These are phyloP conservation scores for Centropyge bicolor DNA, from an alignment of 2,797 vertebrate genomes.

Conservation along the genomic window DNA sequence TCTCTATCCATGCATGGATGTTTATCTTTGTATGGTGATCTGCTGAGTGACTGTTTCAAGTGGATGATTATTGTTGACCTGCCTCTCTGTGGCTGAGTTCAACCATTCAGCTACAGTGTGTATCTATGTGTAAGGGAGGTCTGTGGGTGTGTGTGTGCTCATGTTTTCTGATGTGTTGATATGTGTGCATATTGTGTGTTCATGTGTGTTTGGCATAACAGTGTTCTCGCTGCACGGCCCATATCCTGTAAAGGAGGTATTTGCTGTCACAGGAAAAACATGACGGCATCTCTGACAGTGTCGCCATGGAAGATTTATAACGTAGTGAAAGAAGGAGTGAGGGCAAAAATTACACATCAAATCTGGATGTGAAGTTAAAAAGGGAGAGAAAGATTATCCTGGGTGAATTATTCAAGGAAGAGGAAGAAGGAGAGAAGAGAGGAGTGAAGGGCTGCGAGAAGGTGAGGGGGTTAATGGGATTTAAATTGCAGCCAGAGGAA, in stretches of 20 bases:
- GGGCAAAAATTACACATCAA: slow-evolving; percentile 45
- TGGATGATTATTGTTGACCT: slow-evolving; percentile 52
- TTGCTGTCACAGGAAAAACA: slow-evolving; percentile 74
- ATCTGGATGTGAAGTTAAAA: slow-evolving; percentile 51
- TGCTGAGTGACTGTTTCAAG: slow-evolving; percentile 47
- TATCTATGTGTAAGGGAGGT: slow-evolving; percentile 23
- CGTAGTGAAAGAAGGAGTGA: slow-evolving; percentile 29
- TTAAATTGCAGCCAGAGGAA: slow-evolving; percentile 68
- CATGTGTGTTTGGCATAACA: slow-evolving; percentile 18
- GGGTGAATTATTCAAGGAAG: slow-evolving; percentile 48
- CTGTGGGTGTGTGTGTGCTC: slow-evolving; percentile 18
- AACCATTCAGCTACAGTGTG: slow-evolving; percentile 18
- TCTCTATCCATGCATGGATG: slow-evolving; percentile 23
- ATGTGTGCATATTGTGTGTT: slow-evolving; percentile 20
- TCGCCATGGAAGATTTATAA: slow-evolving; percentile 73
- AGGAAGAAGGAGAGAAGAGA: slow-evolving; percentile 15
- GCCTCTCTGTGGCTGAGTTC: slow-evolving; percentile 24
- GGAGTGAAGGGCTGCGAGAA: slow-evolving; percentile 32
- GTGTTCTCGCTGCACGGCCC: slow-evolving; percentile 50
- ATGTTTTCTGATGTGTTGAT: slow-evolving; percentile 1
- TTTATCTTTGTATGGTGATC: slow-evolving; percentile 46
- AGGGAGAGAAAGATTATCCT: slow-evolving; percentile 41
- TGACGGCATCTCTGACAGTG: slow-evolving; percentile 57
- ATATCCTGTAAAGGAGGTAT: slow-evolving; percentile 70
- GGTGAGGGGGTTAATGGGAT: slow-evolving; percentile 69